Evolutionary conservation across 2,113 vertebrate species (phyloP), one percentile per base, ranked within the genome.

Genomic region (Lophius piscatorius): DNA sequence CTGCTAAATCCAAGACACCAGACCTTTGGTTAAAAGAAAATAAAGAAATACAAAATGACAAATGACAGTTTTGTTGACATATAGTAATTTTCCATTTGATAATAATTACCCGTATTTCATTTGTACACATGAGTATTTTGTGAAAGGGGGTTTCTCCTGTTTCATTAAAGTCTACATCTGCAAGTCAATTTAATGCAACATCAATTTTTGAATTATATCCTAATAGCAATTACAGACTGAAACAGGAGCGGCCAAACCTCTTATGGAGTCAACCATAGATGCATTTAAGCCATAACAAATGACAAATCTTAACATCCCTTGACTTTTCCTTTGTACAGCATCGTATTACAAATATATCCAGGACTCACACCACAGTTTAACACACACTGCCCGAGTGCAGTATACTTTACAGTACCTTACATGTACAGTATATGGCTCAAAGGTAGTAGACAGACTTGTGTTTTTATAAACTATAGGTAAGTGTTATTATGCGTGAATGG

Each of bases 201-300:
- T 56, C 10, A 22, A 0, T 17, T 12, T 29, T 42, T 63, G 17
- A 20, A 8, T 17, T n/a, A 24, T 20, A 31, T 33, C 40, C 16
- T 13, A 40, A 40, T 4, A 28, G 14, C 31, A 47, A 26, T 52
- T 12, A 52, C 24, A 23, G 26, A 56, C 13, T 31, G 68, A 63
- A 41, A 56, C 16, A 29, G 9, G 35, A 70, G 55, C 8, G 7
- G 4, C 9, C 14, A 10, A 52, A 39, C 38, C 64, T 52, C 5
- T 45, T 23, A 36, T n/a, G 31, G 21, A 54, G 26, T 11, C 4
- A 3, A 18, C n/a, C 7, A 42, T n/a, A 61, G 8, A 57, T 23
- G 24, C 11, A 54, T 61, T 46, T 12, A n/a, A 40, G 40, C 31
- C 33, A 18, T 45, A 29, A 31, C 3, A 3, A 39, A 33, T 39